These are phyloP conservation scores for Eucidaris tribuloides DNA, from an alignment of 35 echinoderm and acorn worm species.

Conservation along the genomic window DNA sequence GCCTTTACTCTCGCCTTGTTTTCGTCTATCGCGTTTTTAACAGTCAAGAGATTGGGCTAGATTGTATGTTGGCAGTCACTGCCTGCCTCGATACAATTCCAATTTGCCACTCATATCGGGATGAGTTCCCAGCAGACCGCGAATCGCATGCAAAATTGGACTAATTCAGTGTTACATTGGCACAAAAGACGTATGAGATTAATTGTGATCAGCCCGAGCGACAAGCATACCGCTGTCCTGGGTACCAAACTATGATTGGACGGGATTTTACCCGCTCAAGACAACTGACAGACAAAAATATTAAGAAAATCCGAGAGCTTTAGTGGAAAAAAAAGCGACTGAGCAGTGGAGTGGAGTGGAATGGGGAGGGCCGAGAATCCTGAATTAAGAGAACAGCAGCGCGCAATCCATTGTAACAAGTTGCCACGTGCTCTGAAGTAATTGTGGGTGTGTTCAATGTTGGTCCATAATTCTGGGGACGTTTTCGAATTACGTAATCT, in stretches of 20 bases:
- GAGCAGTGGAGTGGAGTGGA: background rate
- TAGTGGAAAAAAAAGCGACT: constrained; percentile 18
- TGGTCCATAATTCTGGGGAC: too few relatives aligned
- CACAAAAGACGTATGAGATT: constrained; percentile 24
- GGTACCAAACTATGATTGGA: too few relatives aligned
- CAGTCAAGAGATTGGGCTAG: background rate
- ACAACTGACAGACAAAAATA: too few relatives aligned
- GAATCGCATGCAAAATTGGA: constrained; percentile 32
- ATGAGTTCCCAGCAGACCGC: background rate
- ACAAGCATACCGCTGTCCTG: constrained; percentile 26
- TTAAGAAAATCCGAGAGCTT: constrained; percentile 1
- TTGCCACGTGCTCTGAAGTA: too few relatives aligned
- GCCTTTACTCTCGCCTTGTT: background rate
- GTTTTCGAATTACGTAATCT: too few relatives aligned
- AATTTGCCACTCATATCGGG: constrained; percentile 24
- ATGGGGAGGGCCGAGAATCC: background rate
- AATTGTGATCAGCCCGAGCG: constrained; percentile 18
- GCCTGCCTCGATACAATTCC: constrained; percentile 20
- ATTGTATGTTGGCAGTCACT: background rate
- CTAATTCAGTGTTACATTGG: constrained; percentile 24
- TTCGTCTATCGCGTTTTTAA: constrained; percentile 2
- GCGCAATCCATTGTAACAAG: too few relatives aligned
- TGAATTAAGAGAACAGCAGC: background rate
- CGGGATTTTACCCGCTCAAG: too few relatives aligned
- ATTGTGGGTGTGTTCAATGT: too few relatives aligned